Conservation (phyloP, 2,797 vertebrate species). For the Etheostoma perlongum region DNA sequence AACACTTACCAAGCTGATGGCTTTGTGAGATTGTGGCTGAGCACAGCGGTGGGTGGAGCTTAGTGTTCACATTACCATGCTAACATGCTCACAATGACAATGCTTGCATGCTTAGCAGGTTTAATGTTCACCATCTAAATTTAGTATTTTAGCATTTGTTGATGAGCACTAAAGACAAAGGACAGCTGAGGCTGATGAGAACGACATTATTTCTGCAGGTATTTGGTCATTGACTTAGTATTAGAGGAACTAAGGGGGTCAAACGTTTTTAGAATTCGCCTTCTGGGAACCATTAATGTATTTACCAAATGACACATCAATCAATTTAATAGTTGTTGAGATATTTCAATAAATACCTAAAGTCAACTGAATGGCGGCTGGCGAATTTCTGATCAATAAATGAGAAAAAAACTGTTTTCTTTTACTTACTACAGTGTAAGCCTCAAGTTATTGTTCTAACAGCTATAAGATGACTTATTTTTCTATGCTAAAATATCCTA, state of each 20-base stretch:
- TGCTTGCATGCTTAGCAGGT: not conserved
- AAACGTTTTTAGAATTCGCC: not conserved
- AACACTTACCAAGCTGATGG: no score
- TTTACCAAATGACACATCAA: not conserved
- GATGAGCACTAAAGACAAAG: not conserved
- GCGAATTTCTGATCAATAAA: no score
- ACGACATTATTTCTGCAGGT: not conserved
- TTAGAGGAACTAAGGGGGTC: not conserved
- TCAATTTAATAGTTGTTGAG: not conserved
- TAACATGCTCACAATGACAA: not conserved
- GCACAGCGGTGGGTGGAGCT: not conserved
- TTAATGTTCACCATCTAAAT: not conserved
- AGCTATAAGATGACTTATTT: no score
- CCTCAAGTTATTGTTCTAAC: no score
- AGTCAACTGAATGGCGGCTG: not conserved
- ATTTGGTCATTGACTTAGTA: not conserved
- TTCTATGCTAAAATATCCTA: no score
- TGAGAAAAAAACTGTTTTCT: no score
- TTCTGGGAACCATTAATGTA: not conserved
- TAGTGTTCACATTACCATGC: not conserved
- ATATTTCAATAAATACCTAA: not conserved
- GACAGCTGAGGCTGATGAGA: not conserved
- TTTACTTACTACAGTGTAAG: no score
- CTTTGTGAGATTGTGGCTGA: not conserved
- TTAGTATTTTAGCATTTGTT: not conserved